Percentiles rank a stretch among this genome's conserved stretches.
phyloP scores from a whole-genome alignment of 2,113 vertebrate genomes.

The Tragulus kanchil region DNA sequence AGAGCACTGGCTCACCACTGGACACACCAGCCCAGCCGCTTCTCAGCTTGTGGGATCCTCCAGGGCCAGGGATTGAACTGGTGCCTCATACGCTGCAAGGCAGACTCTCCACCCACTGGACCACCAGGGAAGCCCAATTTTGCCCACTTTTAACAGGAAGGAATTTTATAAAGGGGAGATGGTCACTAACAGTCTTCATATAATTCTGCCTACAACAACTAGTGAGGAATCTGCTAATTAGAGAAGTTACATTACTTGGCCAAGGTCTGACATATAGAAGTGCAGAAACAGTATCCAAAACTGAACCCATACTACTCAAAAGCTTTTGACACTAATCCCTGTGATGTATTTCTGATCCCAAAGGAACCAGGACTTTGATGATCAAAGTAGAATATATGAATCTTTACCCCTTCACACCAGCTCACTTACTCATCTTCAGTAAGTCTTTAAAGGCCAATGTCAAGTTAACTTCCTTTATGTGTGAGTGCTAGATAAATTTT shows the following conservation, averaged over 20 bases:
- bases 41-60: too few species aligned
- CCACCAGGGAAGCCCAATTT: not conserved
- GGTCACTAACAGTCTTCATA: not conserved
- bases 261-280: constrained; percentile 11
- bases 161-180: not conserved
- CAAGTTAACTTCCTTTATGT: not conserved
- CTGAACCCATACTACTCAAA: not conserved
- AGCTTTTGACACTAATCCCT: not conserved
- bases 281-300: not conserved
- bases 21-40: too few species aligned
- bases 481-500: not conserved
- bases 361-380: not conserved
- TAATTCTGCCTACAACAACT: not conserved
- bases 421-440: not conserved
- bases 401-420: constrained; percentile 17
- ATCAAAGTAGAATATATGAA: not conserved
- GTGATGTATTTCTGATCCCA: not conserved
- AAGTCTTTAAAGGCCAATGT: not conserved
- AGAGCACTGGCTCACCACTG: too few species aligned
- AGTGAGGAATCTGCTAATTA: not conserved
- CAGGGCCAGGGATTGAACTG: too few species aligned
- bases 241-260: not conserved
- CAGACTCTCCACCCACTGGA: too few species aligned
- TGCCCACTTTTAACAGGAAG: not conserved
- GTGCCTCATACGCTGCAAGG: too few species aligned